Conservation (phyloP, 2,113 vertebrate species). For the Formicarius rufipectus region DNA sequence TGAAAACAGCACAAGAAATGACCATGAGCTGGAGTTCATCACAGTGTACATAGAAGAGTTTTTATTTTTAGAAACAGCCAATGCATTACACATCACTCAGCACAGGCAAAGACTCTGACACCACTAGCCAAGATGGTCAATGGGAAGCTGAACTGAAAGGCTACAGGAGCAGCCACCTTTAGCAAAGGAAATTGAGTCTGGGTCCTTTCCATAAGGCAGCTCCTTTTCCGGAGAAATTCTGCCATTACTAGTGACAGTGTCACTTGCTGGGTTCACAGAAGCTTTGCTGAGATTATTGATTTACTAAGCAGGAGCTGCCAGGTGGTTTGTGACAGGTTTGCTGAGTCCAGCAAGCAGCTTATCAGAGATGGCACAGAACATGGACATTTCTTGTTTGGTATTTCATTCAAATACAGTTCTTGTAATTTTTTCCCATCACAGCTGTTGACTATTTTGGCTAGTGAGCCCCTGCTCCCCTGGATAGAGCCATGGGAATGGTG, state of each 20-base stretch:
- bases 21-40: not conserved
- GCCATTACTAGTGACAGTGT: rapidly evolving
- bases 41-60: not conserved
- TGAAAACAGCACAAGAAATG: not conserved
- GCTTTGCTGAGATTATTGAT: not conserved
- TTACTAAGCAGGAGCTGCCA: not conserved
- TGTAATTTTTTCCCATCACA: not conserved
- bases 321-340: not conserved
- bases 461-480: not conserved
- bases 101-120: not conserved
- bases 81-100: not conserved
- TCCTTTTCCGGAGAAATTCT: not conserved
- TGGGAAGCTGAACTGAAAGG: not conserved
- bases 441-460: constrained; percentile 15
- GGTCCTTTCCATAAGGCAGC: not conserved
- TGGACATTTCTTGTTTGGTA: rapidly evolving
- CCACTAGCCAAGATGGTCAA: not conserved
- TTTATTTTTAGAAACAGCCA: constrained; percentile 34
- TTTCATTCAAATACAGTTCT: not conserved
- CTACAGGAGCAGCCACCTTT: not conserved
- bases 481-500: not conserved
- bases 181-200: not conserved
- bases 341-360: not conserved
- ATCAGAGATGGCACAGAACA: not conserved
- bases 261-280: not conserved